phyloP scores from a whole-genome alignment of 2,797 vertebrate species.

The Danio kyathit region DNA sequence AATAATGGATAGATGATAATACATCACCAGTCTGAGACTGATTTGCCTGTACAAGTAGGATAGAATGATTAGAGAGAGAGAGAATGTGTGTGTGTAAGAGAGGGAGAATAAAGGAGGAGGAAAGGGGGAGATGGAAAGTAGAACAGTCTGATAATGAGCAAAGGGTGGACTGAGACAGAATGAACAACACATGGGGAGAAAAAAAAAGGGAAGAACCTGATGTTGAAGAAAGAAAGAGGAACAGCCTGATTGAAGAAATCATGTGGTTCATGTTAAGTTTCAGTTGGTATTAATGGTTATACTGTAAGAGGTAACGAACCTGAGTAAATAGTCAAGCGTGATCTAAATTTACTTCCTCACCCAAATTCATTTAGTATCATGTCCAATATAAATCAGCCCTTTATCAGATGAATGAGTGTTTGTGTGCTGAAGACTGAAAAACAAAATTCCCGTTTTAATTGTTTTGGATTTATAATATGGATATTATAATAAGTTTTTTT shows the following conservation, averaged over 20 bases:
- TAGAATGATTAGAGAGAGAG: slow-evolving; percentile 5
- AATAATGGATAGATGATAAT: slow-evolving; percentile 1
- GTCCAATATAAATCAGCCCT: neutral
- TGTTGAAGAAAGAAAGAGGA: slow-evolving; percentile 7
- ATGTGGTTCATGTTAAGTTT: slow-evolving; percentile 24
- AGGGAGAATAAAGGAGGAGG: neutral
- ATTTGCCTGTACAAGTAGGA: slow-evolving; percentile 49
- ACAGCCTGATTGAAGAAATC: slow-evolving; percentile 27
- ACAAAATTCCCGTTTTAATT: neutral
- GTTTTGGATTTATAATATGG: too few species aligned
- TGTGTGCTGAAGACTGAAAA: neutral
- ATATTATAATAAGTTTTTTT: neutral
- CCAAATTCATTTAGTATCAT: slow-evolving; percentile 4
- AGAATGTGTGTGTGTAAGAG: neutral
- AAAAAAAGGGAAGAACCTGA: slow-evolving; percentile 25
- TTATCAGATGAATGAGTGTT: neutral
- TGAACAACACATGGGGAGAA: slow-evolving; percentile 22
- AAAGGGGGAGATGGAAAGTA: slow-evolving; percentile 12
- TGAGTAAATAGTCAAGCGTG: neutral
- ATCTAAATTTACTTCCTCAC: neutral
- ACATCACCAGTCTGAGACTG: slow-evolving; percentile 33
- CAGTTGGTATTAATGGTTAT: neutral
- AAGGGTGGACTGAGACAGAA: slow-evolving; percentile 29
- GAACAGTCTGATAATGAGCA: slow-evolving; percentile 38
- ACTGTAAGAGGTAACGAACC: neutral